Conservation (phyloP, 2,888 invertebrate genomes). For the Patella ulyssiponensis region DNA sequence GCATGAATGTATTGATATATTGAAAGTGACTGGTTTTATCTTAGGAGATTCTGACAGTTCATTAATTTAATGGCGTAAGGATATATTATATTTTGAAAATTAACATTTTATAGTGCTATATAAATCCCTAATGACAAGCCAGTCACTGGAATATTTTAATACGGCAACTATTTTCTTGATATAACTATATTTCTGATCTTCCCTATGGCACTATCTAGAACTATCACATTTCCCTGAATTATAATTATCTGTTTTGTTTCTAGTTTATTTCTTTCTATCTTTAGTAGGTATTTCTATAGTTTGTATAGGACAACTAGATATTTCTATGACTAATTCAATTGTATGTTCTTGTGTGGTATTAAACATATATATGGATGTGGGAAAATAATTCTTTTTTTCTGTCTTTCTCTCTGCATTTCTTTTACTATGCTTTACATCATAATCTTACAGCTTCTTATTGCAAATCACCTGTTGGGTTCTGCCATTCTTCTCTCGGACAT, state of each 20-base stretch:
- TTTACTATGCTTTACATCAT: conserved; percentile 19
- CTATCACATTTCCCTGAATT: not conserved
- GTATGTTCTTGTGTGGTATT: conserved; percentile 25
- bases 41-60: too few relatives aligned
- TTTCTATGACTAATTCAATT: conserved; percentile 26
- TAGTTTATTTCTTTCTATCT: conserved; percentile 9
- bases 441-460: conserved; percentile 1
- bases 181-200: not conserved
- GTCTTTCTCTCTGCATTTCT: conserved; percentile 30
- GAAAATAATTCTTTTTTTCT: conserved; percentile 34
- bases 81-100: too few relatives aligned
- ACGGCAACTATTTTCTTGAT: too few relatives aligned
- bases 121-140: too few relatives aligned
- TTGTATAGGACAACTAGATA: conserved; percentile 14
- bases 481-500: not conserved
- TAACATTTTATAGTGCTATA: too few relatives aligned
- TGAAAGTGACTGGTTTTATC: too few relatives aligned
- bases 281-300: not conserved
- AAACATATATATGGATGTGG: conserved; percentile 42
- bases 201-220: conserved; percentile 11
- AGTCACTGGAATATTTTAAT: too few relatives aligned
- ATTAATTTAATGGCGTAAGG: too few relatives aligned
- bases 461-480: not conserved
- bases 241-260: conserved; percentile 2
- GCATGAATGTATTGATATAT: too few relatives aligned